Evolutionary conservation across 2,797 vertebrate genomes (phyloP).

Genomic region (Phalloptychus januarius): DNA sequence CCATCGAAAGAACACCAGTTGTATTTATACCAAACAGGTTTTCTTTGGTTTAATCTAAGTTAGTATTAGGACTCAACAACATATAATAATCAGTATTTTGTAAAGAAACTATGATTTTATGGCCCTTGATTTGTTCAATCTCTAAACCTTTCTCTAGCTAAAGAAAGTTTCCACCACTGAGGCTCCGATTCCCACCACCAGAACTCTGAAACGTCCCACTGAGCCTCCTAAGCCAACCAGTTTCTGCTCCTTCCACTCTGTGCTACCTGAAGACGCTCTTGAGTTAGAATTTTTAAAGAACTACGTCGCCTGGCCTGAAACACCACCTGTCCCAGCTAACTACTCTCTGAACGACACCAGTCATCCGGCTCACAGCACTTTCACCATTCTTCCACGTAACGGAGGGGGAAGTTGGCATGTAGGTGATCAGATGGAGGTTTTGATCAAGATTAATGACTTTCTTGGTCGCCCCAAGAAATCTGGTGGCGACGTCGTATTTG

Average conservation of each 20-base stretch:
- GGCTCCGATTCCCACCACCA: not conserved
- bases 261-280: not conserved
- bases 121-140: not conserved
- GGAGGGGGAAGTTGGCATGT: constrained; percentile 24
- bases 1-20: too few species aligned
- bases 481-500: constrained; percentile 50
- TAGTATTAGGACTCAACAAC: too few species aligned
- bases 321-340: constrained; percentile 11
- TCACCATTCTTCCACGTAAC: constrained; percentile 27
- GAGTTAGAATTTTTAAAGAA: constrained; percentile 26
- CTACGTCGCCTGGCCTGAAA: constrained; percentile 47
- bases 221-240: not conserved
- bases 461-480: constrained; percentile 26
- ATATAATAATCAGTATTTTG: not conserved
- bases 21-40: too few species aligned
- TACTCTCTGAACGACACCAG: constrained; percentile 23
- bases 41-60: too few species aligned
- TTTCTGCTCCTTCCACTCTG: not conserved
- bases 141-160: not conserved
- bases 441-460: constrained; percentile 36
- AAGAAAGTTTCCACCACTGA: not conserved
- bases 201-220: not conserved
- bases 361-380: constrained; percentile 40
- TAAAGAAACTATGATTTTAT: not conserved
- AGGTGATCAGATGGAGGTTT: constrained; percentile 42